Evolutionary conservation across 37 sponge, comb jelly and placozoan genomes (phyloP).

Genomic region (Cliona cf. orientalis): DNA sequence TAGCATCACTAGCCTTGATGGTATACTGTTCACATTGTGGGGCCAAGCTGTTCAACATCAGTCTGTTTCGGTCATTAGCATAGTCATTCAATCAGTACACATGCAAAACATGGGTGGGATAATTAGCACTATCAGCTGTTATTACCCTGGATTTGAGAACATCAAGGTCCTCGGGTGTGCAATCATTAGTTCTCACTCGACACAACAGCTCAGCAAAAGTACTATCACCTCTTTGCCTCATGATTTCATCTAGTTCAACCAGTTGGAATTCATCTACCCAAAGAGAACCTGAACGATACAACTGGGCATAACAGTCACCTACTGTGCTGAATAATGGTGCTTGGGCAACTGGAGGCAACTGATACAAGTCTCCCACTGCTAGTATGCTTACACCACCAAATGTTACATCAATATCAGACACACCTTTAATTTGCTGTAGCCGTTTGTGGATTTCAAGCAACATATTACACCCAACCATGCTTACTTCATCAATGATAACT

Average conservation of each 20-base stretch:
- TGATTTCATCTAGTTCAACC: conserved; percentile 43
- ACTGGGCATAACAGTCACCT: conserved; percentile 30
- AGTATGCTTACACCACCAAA: too few species aligned
- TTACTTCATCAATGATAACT: too few species aligned
- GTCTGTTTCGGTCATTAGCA: conserved; percentile 23
- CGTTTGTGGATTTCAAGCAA: conserved; percentile 46
- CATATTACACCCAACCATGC: conserved; percentile 58
- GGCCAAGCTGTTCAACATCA: conserved; percentile 31
- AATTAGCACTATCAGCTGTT: conserved; percentile 3
- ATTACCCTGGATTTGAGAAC: conserved; percentile 19
- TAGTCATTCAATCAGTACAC: conserved; percentile 32
- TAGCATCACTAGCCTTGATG: conserved; percentile 29
- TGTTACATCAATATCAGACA: too few species aligned
- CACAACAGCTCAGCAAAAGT: conserved; percentile 38
- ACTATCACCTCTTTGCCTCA: conserved; percentile 43
- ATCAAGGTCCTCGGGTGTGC: conserved; percentile 31
- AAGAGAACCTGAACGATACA: conserved; percentile 49
- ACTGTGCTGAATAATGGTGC: conserved; percentile 21
- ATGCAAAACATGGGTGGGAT: conserved; percentile 52
- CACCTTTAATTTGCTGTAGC: conserved; percentile 35
- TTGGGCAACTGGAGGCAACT: conserved; percentile 29
- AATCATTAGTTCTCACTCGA: conserved; percentile 29
- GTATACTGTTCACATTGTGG: conserved; percentile 14
- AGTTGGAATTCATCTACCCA: conserved; percentile 44
- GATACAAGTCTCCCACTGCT: conserved; percentile 56